A percentile compares a stretch with the other conserved stretches of the same genome.
These are phyloP conservation scores for Oxyruncus cristatus DNA, from an alignment of 2,113 vertebrate species.

Conservation along the genomic window DNA sequence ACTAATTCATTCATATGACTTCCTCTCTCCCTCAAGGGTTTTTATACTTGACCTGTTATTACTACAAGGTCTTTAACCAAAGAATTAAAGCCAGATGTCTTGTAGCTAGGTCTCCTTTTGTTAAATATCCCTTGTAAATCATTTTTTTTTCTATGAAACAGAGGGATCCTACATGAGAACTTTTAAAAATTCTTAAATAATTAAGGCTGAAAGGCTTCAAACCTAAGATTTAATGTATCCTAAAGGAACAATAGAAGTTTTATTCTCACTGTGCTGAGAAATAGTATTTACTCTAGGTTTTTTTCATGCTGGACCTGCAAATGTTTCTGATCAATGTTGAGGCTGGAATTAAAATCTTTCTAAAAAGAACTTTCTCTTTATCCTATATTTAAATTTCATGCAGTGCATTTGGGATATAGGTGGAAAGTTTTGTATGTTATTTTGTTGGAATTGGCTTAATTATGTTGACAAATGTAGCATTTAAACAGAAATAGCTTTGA, in stretches of 20 bases:
- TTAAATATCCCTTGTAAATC: not conserved
- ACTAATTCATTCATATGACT: constrained; percentile 36
- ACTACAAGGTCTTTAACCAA: not conserved
- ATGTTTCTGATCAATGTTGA: not conserved
- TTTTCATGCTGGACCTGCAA: not conserved
- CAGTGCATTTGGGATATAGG: not conserved
- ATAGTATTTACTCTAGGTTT: not conserved
- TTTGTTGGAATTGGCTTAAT: not conserved
- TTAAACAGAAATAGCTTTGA: not conserved
- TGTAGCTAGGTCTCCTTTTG: not conserved
- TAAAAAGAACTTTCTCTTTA: not conserved
- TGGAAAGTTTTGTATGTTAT: not conserved
- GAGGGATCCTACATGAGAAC: not conserved
- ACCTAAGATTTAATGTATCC: not conserved
- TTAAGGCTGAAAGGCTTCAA: constrained; percentile 11
- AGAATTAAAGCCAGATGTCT: constrained; percentile 49
- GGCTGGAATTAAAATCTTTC: not conserved
- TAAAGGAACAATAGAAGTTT: constrained; percentile 20
- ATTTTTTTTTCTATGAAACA: not conserved
- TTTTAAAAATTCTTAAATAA: not conserved
- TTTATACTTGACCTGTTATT: constrained; percentile 46
- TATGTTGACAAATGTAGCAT: not conserved
- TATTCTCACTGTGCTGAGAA: not conserved
- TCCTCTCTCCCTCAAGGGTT: constrained; percentile 40
- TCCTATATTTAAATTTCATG: not conserved